Evolutionary conservation across 2,113 vertebrate species (phyloP), one percentile per base, ranked within the genome.

Genomic region (Apodemus speciosus): DNA sequence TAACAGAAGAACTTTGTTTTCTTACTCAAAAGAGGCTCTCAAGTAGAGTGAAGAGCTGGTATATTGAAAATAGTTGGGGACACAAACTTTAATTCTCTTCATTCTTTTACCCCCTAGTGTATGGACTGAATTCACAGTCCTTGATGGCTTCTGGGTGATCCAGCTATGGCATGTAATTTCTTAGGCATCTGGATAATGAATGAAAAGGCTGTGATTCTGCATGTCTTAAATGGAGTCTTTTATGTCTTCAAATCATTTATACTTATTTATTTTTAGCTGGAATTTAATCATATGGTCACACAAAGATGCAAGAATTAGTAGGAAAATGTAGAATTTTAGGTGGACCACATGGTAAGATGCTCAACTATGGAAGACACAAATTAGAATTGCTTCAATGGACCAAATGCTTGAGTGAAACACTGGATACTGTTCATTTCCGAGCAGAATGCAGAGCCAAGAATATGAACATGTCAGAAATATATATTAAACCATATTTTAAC

Each of bases 301-400:
- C 27, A 81, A 69, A 91, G 25, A 32, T 93, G 30, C 35, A 93
- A 72, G 80, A 4, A 32, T 8, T 38, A 0, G 86, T 64, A 53
- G n/a, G 21, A 89, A 86, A 75, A 85, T 64, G 38, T 56, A 93
- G 40, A 60, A 56, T 77, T 91, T 92, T 71, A 72, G 49, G 16
- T 93, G 46, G 20, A 56, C 60, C 3, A 4, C 35, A 16, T 2
- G 6, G 18, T 11, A 32, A 21, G 32, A 2, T 80, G n/a, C 15
- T 93, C 38, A 88, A 11, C 68, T 92, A 35, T 40, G 69, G 9
- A 83, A n/a, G 40, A 73, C 40, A 60, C 16, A 76, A 72, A 53
- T 43, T 66, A 68, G 9, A 49, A 84, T 53, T 14, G 16, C 83
- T 56, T 79, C 32, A 86, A 30, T 88, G 73, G 15, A 60, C n/a